Base-by-base conservation (phyloP, 2,888 invertebrate genomes). In the Caenorhabditis panamensis region DNA sequence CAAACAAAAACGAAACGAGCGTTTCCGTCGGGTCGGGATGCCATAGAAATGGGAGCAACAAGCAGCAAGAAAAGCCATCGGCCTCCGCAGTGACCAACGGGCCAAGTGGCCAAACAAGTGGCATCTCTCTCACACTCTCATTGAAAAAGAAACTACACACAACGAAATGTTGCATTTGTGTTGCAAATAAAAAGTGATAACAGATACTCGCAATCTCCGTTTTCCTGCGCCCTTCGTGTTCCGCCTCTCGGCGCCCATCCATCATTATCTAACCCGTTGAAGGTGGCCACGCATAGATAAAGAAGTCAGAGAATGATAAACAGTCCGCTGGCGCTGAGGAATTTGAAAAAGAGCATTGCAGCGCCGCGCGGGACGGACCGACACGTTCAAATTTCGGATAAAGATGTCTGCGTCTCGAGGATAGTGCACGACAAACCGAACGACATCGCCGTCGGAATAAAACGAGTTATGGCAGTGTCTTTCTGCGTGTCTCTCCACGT, bases 391-490 rank as follows among this genome's bases (percentile, higher is more conserved):
- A 63, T 16, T 63, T 63, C 24, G 36, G 31, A 64, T 53, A 36
- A 26, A 26, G 13, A 6, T 11, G 31, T 56, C 71, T 63, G 62
- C 71, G 71, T 71, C 62, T 71, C 62, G 20, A 2, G 47, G n/a
- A 16, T 58, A 68, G 59, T 51, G 37, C 47, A 36, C 47, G 44
- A 26, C 2, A 26, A 53, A 9, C 41, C 20, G 51, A 31, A 51
- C 36, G 49, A 18, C 49, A 58, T 36, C 9, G 49, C 37, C 36
- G 28, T 4, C 28, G 47, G 72, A 72, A 72, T 72, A 73, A 66
- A 73, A 73, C 73, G 73, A 73, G 73, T 73, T 73, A 73, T 66
- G 47, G 44, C 44, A 59, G 59, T 69, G 62, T 26, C 62, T 9
- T 36, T 61, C 71, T 71, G 54, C 53, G 24, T 72, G 37, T 72